phyloP scores from a whole-genome alignment of 2,113 vertebrate species.

The Etheostoma spectabile region DNA sequence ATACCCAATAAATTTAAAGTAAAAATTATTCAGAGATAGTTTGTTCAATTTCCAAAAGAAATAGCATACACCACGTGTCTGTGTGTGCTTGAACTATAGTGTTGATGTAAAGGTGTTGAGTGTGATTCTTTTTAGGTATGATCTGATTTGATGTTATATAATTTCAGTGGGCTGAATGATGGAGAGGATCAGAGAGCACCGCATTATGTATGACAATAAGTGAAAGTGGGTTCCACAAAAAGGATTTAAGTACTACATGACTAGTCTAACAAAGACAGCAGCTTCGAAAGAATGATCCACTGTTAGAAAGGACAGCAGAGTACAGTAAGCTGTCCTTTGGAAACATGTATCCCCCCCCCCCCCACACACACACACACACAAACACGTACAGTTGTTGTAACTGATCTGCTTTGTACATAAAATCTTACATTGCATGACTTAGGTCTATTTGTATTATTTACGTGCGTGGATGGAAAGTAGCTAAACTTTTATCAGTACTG shows the following conservation, averaged over 20 bases:
- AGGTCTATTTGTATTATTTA: background rate
- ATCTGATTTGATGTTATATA: slow-evolving; percentile 78
- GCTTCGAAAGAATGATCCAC: slow-evolving; percentile 60
- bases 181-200: slow-evolving; percentile 70
- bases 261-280: slow-evolving; percentile 65
- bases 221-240: slow-evolving; percentile 79
- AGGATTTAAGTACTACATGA: slow-evolving; percentile 74
- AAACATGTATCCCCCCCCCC: slow-evolving; percentile 19
- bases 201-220: slow-evolving; percentile 73
- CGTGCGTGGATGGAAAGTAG: background rate
- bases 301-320: slow-evolving; percentile 66
- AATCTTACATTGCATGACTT: background rate
- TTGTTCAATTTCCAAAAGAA: slow-evolving; percentile 19
- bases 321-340: slow-evolving; percentile 40
- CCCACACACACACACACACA: slow-evolving; percentile 30
- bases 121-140: slow-evolving; percentile 68
- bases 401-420: too few relatives aligned
- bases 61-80: background rate
- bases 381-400: too few relatives aligned
- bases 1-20: slow-evolving; percentile 45
- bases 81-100: background rate
- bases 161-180: slow-evolving; percentile 78
- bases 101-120: slow-evolving; percentile 52
- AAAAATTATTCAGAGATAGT: background rate
- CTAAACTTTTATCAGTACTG: background rate